Conservation (phyloP, 2,888 invertebrate species). For the Erebia ligea region DNA sequence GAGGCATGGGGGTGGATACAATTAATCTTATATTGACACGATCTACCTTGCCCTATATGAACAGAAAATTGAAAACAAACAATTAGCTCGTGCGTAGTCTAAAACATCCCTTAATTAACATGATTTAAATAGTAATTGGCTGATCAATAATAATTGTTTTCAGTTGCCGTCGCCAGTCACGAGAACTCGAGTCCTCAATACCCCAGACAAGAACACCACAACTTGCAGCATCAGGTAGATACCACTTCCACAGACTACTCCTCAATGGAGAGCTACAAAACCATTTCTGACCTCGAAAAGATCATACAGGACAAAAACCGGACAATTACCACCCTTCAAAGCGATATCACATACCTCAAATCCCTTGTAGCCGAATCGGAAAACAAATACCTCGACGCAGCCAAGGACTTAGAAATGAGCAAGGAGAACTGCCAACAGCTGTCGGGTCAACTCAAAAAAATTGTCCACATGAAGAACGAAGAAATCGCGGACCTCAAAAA, state of each 20-base stretch:
- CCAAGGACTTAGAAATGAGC: conserved; percentile 66
- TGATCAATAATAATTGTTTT: conserved; percentile 41
- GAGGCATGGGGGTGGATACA: too few species aligned
- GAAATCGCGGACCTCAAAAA: conserved; percentile 73
- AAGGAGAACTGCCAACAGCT: conserved; percentile 70
- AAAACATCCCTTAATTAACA: background rate
- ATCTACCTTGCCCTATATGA: too few species aligned
- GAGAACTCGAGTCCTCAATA: conserved; percentile 55
- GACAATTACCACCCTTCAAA: conserved; percentile 67
- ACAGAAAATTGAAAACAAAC: too few species aligned
- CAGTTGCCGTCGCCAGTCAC: conserved; percentile 58
- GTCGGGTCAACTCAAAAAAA: conserved; percentile 70
- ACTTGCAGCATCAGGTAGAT: conserved; percentile 68
- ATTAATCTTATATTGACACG: too few species aligned
- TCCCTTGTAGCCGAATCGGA: conserved; percentile 72
- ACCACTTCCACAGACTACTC: conserved; percentile 67
- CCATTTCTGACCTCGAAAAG: conserved; percentile 73
- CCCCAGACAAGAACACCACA: conserved; percentile 53
- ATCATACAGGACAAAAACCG: conserved; percentile 73
- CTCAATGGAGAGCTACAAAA: conserved; percentile 68
- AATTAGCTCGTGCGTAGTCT: too few species aligned
- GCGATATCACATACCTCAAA: conserved; percentile 68
- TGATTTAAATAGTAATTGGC: background rate
- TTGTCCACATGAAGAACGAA: conserved; percentile 73
- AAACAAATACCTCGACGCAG: conserved; percentile 65